Conservation (phyloP, 2,888 invertebrate species). For the Electrophaes corylata region DNA sequence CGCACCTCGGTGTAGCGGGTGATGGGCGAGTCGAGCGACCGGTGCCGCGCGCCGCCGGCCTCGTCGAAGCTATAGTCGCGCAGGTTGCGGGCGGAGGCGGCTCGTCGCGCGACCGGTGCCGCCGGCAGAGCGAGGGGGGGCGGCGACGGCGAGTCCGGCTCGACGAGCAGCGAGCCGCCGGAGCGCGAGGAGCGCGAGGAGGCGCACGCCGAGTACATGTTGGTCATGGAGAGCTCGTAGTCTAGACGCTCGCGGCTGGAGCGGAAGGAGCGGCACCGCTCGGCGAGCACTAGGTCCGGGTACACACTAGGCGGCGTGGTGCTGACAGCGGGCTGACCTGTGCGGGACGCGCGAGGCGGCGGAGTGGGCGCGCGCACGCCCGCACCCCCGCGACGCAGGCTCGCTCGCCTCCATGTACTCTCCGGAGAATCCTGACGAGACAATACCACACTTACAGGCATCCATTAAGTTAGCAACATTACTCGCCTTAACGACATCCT, state of each 20-base stretch:
- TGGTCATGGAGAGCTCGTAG: slow-evolving; percentile 83
- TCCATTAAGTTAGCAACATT: background rate
- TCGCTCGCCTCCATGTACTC: slow-evolving; percentile 81
- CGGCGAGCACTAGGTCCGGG: slow-evolving; percentile 76
- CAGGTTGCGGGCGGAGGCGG: slow-evolving; percentile 92
- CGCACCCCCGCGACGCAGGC: slow-evolving; percentile 68
- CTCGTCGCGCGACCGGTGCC: slow-evolving; percentile 68
- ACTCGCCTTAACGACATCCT: too few relatives aligned
- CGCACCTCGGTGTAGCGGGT: slow-evolving; percentile 77
- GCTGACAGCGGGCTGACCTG: slow-evolving; percentile 57
- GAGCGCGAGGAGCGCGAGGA: slow-evolving; percentile 69
- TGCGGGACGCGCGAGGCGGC: slow-evolving; percentile 74
- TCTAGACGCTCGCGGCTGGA: slow-evolving; percentile 80
- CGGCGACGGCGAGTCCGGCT: slow-evolving; percentile 52
- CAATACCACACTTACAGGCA: background rate
- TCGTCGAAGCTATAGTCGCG: slow-evolving; percentile 91
- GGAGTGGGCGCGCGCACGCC: slow-evolving; percentile 80
- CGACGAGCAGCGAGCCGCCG: slow-evolving; percentile 62
- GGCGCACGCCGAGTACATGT: slow-evolving; percentile 82
- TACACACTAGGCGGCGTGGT: slow-evolving; percentile 77
- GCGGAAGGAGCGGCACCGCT: slow-evolving; percentile 74
- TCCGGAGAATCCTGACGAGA: slow-evolving; percentile 75
- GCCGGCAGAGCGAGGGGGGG: slow-evolving; percentile 58
- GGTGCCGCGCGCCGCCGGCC: slow-evolving; percentile 86
- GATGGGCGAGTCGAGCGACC: slow-evolving; percentile 59